phyloP scores from a whole-genome alignment of 2,888 invertebrate genomes.

The Lamellibrachia satsuma region DNA sequence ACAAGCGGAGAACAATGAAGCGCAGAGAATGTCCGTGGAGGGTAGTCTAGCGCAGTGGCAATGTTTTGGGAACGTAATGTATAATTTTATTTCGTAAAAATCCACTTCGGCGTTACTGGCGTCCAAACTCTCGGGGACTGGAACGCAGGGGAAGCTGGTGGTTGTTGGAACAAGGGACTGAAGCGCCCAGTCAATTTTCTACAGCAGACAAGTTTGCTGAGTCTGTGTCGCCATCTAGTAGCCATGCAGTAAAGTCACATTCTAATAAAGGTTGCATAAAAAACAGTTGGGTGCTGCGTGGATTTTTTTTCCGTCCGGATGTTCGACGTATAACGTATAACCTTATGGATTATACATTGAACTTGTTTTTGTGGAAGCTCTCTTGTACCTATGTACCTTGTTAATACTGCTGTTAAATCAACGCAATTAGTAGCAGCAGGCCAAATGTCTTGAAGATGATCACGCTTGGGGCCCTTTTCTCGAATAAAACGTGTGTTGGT shows the following conservation, averaged over 20 bases:
- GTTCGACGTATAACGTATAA: background rate
- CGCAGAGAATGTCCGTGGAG: background rate
- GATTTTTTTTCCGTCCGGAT: background rate
- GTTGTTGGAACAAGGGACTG: background rate
- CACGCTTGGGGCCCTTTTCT: background rate
- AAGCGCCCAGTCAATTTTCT: background rate
- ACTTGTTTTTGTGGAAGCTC: background rate
- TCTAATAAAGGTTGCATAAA: background rate
- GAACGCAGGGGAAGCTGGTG: background rate
- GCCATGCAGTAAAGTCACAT: background rate
- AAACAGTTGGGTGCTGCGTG: background rate
- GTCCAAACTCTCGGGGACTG: background rate
- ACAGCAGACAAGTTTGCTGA: background rate
- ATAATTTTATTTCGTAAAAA: background rate
- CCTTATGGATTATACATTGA: background rate
- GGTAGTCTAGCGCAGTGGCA: background rate
- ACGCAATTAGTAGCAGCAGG: background rate
- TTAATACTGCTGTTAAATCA: background rate
- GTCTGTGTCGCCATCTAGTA: background rate
- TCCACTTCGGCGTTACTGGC: background rate
- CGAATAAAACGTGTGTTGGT: background rate
- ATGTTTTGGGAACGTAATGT: background rate
- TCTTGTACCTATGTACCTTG: background rate
- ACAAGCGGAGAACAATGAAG: background rate
- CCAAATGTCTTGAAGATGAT: background rate